Conservation (phyloP, 2,113 vertebrate species). For the Cervus canadensis region DNA sequence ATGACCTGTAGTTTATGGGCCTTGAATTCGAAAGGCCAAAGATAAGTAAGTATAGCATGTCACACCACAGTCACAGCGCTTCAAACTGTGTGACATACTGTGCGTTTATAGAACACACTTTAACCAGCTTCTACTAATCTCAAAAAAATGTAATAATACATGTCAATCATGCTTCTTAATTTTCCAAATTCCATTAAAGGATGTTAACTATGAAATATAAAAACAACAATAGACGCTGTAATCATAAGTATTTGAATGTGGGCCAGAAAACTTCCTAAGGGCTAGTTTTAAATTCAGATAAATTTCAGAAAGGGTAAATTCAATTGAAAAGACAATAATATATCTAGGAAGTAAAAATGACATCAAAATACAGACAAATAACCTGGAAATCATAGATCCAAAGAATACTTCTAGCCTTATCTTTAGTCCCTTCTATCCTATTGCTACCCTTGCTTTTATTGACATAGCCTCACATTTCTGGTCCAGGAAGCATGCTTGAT, state of each 20-base stretch:
- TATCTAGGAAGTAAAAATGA: neutral
- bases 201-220: slow-evolving; percentile 21
- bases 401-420: neutral
- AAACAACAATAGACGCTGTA: neutral
- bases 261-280: slow-evolving; percentile 9
- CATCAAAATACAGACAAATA: neutral
- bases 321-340: slow-evolving; percentile 4
- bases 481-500: neutral
- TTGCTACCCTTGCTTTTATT: neutral
- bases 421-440: neutral
- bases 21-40: slow-evolving; percentile 39
- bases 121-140: slow-evolving; percentile 1
- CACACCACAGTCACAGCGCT: neutral
- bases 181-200: slow-evolving; percentile 17
- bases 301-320: slow-evolving; percentile 7
- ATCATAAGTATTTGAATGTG: slow-evolving; percentile 19
- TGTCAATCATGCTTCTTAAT: neutral
- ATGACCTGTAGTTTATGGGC: neutral
- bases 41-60: slow-evolving; percentile 26
- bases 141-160: slow-evolving; percentile 23
- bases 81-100: neutral
- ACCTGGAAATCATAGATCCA: neutral
- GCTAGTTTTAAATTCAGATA: slow-evolving; percentile 48
- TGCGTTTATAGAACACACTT: neutral
- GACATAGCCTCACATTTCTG: neutral